A percentile compares a stretch with the other conserved stretches of the same genome.
Evolutionary conservation across 2,113 vertebrate species (phyloP).

Genomic region (Entelurus aequoreus): DNA sequence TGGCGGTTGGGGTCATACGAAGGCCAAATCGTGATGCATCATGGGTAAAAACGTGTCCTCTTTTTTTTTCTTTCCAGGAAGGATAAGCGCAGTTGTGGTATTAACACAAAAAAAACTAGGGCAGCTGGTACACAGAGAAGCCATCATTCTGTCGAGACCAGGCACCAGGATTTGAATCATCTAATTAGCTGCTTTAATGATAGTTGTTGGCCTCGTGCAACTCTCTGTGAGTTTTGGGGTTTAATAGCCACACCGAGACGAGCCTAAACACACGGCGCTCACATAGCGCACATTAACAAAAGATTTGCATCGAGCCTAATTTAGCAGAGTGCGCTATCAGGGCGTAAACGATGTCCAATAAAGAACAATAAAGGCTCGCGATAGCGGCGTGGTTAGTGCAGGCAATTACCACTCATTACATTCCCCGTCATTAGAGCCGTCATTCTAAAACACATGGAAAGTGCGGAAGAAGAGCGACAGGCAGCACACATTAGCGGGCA

Average conservation of each 20-base stretch:
- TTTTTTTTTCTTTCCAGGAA: constrained; percentile 27
- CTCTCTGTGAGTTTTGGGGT: constrained; percentile 27
- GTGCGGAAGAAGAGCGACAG: constrained; percentile 45
- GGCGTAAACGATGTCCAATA: constrained; percentile 56
- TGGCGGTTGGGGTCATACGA: constrained; percentile 51
- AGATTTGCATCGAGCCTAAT: constrained; percentile 63
- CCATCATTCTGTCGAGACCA: constrained; percentile 39
- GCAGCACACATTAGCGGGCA: constrained; percentile 39
- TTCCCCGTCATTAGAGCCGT: constrained; percentile 47
- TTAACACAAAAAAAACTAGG: constrained; percentile 31
- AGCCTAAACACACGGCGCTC: constrained; percentile 54
- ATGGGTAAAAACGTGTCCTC: constrained; percentile 48
- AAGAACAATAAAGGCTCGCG: constrained; percentile 62
- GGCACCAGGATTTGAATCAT: constrained; percentile 50
- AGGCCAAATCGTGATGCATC: constrained; percentile 62
- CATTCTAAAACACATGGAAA: constrained; percentile 56
- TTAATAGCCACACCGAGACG: constrained; percentile 45
- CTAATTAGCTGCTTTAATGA: constrained; percentile 37
- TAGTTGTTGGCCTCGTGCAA: constrained; percentile 31
- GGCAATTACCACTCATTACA: constrained; percentile 60
- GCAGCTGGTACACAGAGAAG: constrained; percentile 49
- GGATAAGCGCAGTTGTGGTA: constrained; percentile 35
- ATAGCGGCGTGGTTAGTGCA: constrained; percentile 40
- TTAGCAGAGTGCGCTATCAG: constrained; percentile 59
- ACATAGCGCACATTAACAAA: constrained; percentile 56